These are phyloP conservation scores for Oenanthe oenanthe DNA, from an alignment of 2,113 vertebrate species.

Conservation along the genomic window DNA sequence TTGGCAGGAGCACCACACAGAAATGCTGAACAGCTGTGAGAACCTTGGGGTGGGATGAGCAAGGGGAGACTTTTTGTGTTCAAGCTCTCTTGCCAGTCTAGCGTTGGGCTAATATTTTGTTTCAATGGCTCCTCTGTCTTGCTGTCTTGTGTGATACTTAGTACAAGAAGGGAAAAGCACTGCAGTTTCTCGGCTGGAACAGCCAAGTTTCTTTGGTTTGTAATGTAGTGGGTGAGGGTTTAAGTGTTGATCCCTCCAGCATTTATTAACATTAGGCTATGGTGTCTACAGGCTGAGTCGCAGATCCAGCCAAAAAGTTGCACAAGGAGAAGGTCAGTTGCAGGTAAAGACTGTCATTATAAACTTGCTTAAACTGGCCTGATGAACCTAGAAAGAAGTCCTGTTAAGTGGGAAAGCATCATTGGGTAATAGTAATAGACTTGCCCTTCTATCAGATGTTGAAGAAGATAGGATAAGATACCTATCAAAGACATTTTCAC, in stretches of 20 bases:
- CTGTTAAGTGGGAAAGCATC: background rate
- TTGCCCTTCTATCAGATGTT: background rate
- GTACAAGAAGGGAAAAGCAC: background rate
- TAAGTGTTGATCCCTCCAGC: background rate
- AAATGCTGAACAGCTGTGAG: background rate
- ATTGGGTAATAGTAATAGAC: background rate
- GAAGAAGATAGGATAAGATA: background rate
- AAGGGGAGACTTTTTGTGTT: background rate
- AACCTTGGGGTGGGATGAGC: background rate
- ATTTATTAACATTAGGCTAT: background rate
- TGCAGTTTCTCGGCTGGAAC: background rate
- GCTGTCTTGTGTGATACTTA: background rate
- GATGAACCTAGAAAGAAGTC: background rate
- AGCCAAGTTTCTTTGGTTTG: background rate
- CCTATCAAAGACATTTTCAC: background rate
- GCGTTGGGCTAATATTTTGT: background rate
- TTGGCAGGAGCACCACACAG: background rate
- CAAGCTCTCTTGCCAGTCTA: background rate
- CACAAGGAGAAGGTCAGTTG: conserved; percentile 4
- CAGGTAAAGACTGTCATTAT: background rate
- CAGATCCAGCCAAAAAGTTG: background rate
- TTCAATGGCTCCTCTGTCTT: background rate
- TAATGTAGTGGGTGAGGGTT: background rate
- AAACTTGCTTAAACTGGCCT: background rate
- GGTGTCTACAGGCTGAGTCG: background rate